Conservation (phyloP, 2,888 invertebrate species). For the Plebejus anna region DNA sequence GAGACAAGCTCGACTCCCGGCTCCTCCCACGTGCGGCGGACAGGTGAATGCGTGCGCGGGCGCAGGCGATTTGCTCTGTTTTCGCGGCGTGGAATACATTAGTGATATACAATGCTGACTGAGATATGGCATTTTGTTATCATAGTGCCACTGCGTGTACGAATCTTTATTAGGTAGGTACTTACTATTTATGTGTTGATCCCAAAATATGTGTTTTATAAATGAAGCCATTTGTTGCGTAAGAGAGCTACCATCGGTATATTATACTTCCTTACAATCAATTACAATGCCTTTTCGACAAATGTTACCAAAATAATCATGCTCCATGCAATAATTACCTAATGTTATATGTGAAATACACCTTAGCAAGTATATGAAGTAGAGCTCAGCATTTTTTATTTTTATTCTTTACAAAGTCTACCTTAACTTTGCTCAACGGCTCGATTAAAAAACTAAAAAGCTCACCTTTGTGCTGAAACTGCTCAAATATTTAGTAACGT, state of each 20-base stretch:
- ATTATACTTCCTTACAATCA: too few species aligned
- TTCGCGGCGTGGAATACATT: slow-evolving; percentile 62
- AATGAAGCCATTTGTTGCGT: neutral
- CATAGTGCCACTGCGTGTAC: neutral
- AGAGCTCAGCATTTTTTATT: neutral
- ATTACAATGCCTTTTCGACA: too few species aligned
- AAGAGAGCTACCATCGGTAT: neutral
- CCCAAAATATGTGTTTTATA: neutral
- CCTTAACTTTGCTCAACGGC: slow-evolving; percentile 29
- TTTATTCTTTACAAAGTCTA: slow-evolving; percentile 38
- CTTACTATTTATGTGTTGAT: neutral
- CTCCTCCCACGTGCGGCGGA: slow-evolving; percentile 72
- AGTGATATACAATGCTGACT: slow-evolving; percentile 63
- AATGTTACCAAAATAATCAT: too few species aligned
- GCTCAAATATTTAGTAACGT: slow-evolving; percentile 10
- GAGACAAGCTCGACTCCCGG: slow-evolving; percentile 36
- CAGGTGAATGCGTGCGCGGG: slow-evolving; percentile 71
- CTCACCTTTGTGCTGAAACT: slow-evolving; percentile 4
- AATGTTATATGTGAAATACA: too few species aligned
- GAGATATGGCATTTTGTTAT: slow-evolving; percentile 42
- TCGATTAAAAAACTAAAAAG: slow-evolving; percentile 7
- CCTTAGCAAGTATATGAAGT: neutral
- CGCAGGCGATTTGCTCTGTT: slow-evolving; percentile 59
- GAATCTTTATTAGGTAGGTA: neutral
- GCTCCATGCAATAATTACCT: too few species aligned